A percentile compares a stretch with the other conserved stretches of the same genome.
Conservation (phyloP, 1,140 invertebrate species). For the Drosophila yakuba region DNA sequence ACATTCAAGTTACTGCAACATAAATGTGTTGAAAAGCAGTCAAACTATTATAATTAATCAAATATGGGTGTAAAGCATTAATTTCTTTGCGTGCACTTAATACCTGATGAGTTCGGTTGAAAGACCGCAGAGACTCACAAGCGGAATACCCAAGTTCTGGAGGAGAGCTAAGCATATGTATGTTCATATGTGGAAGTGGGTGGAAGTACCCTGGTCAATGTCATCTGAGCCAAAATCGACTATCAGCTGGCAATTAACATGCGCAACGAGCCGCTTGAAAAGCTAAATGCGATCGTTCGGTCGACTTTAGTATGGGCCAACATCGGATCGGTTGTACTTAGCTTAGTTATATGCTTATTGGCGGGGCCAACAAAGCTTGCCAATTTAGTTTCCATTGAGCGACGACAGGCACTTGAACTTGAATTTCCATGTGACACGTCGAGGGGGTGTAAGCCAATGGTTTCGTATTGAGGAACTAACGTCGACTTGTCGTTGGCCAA, state of each 20-base stretch:
- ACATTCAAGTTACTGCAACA: no score
- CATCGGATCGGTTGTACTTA: slow-evolving; percentile 16
- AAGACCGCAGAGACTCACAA: slow-evolving; percentile 48
- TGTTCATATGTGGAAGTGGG: background rate
- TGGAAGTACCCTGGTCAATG: slow-evolving; percentile 61
- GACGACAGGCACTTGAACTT: slow-evolving; percentile 68
- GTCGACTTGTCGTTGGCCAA: slow-evolving; percentile 59
- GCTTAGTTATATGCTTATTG: slow-evolving; percentile 9
- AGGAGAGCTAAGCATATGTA: no score
- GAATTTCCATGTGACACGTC: slow-evolving; percentile 54
- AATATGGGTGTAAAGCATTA: no score
- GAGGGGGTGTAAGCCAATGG: slow-evolving; percentile 14
- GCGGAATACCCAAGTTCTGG: slow-evolving; percentile 48
- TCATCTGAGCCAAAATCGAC: slow-evolving; percentile 56
- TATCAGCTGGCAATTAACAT: slow-evolving; percentile 65
- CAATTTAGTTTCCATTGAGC: slow-evolving; percentile 69
- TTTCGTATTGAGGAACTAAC: slow-evolving; percentile 52
- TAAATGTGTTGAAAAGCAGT: no score
- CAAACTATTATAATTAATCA: no score
- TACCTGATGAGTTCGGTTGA: slow-evolving; percentile 48
- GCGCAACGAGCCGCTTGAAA: slow-evolving; percentile 47
- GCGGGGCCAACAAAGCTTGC: slow-evolving; percentile 37
- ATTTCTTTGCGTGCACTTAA: slow-evolving; percentile 11
- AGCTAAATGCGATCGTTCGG: background rate
- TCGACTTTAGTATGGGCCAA: slow-evolving; percentile 22